Base-by-base conservation (phyloP, 1,140 invertebrate genomes). In the Paraescarpia echinospica region DNA sequence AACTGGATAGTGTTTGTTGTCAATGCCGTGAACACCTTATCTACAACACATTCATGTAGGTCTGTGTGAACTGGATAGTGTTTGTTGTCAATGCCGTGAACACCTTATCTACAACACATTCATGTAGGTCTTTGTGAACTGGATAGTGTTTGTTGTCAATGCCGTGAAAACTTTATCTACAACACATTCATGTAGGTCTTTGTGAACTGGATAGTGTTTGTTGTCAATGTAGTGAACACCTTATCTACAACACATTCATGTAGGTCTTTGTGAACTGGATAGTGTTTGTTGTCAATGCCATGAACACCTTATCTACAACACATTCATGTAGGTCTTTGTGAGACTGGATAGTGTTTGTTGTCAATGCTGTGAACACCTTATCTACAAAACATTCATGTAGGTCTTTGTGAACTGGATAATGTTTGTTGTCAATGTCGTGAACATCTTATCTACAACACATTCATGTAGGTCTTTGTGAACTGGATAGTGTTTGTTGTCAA, bases 1-100 rank as follows among this genome's bases (percentile, higher is more conserved):
- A 98, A 98, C 88, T 97, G 96, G 31, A 98, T 95, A 22, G 97
- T 98, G 94, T 97, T 98, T 93, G 96, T 96, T 0, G 98, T 98
- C 92, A 98, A 95, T 33, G 97, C 96, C 31, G 98, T 96, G 96
- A 97, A 97, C 94, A 96, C 97, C 93, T 97, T 97, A 93, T 97
- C 97, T 96, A 33, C 59, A 77, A 77, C 59, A 77, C 59, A 77
- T 2, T 31, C 59, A 77, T 77, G 59, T 41, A 41, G 41, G 41
- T 12, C 41, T 41, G 4, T 41, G 41, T 41, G 41, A 41, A 31
- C 35, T 90, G 31, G n/a, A 27, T 33, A 1, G 27, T n/a, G 34
- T 77, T 92, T 1, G n/a, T 41, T 77, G 33, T 90, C 31, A 22
- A 22, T 22, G 18, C 77, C 31, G 51, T 33, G 35, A 33, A 41